phyloP scores from a whole-genome alignment of 2,797 vertebrate genomes.

The Hypotaenidia philippensis region DNA sequence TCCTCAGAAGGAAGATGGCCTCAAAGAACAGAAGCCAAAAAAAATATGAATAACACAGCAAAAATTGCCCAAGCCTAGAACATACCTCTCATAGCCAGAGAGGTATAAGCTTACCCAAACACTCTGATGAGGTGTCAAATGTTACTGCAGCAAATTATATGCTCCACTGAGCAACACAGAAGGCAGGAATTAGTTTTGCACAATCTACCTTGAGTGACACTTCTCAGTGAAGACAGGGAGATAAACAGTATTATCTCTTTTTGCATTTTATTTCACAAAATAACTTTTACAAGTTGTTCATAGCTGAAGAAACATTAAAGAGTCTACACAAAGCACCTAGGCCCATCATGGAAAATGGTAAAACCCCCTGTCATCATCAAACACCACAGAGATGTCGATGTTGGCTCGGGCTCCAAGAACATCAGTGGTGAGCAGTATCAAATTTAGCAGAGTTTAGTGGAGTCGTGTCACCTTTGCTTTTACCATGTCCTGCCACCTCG shows the following conservation, averaged over 20 bases:
- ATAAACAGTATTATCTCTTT: neutral
- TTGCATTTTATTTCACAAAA: neutral
- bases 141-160: neutral
- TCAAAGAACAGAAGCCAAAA: neutral
- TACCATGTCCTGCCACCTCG: neutral
- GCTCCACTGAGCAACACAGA: neutral
- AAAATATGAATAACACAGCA: neutral
- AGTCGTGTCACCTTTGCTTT: neutral
- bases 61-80: neutral
- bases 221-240: neutral
- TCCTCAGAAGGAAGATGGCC: neutral
- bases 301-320: neutral
- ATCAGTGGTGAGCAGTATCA: neutral
- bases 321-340: accelerated
- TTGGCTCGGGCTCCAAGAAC: neutral
- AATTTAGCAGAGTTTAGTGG: neutral
- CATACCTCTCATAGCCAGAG: neutral
- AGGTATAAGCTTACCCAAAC: neutral
- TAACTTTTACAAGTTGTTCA: neutral
- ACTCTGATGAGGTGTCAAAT: neutral
- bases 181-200: neutral
- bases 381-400: neutral
- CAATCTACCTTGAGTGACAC: neutral
- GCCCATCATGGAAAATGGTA: neutral
- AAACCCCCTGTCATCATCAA: neutral